These are phyloP conservation scores for Mormyrus lacerda DNA, from an alignment of 2,113 vertebrate species.

Conservation along the genomic window DNA sequence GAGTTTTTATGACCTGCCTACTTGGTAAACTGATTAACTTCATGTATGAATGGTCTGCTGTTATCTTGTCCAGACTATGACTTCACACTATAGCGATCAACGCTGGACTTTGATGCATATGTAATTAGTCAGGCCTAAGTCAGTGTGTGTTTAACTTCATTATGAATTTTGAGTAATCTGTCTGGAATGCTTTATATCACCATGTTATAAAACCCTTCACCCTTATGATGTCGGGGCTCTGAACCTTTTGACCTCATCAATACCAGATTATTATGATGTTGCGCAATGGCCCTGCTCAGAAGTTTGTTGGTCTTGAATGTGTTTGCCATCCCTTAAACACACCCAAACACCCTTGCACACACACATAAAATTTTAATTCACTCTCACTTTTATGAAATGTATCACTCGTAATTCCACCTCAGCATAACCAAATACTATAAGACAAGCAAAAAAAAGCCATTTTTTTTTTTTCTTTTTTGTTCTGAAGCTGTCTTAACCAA, in stretches of 20 bases:
- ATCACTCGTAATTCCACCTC: not conserved
- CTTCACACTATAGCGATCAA: not conserved
- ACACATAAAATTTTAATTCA: not conserved
- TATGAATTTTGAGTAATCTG: not conserved
- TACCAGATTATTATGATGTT: not conserved
- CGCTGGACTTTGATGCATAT: not conserved
- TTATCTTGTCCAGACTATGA: slow-evolving; percentile 7
- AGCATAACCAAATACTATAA: not conserved
- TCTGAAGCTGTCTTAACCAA: not conserved
- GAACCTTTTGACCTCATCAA: not conserved
- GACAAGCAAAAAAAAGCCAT: not conserved
- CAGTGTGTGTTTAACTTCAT: not conserved
- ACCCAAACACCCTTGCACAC: not conserved
- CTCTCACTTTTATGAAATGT: not conserved
- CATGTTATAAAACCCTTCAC: not conserved
- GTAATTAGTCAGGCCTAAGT: not conserved
- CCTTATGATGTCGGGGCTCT: not conserved
- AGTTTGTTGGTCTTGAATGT: not conserved
- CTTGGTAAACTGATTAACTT: not conserved
- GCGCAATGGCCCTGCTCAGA: not conserved
- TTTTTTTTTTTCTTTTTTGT: not conserved
- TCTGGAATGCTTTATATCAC: not conserved
- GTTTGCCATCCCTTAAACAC: not conserved
- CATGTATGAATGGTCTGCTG: not conserved
- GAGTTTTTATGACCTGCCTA: not conserved